A percentile compares a stretch with the other conserved stretches of the same genome.
Conservation (phyloP, 2,888 invertebrate species). For the Eupithecia tripunctaria region DNA sequence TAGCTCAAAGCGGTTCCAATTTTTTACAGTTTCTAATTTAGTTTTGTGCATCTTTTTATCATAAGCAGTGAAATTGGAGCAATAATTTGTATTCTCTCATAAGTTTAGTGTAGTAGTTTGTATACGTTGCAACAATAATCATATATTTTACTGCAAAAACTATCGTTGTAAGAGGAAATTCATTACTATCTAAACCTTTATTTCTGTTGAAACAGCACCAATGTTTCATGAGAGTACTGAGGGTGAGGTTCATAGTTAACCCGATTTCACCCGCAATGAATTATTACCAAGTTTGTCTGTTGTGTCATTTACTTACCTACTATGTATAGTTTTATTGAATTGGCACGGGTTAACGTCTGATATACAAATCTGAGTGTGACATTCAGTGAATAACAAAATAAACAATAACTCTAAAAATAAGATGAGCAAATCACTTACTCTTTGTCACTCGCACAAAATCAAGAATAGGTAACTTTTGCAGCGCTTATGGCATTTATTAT, state of each 20-base stretch:
- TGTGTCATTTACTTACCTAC: neutral
- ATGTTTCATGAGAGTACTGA: too few relatives aligned
- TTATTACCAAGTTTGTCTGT: too few relatives aligned
- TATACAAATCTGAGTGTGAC: neutral
- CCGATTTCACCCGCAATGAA: too few relatives aligned
- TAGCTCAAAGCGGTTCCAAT: neutral
- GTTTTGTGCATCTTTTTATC: neutral
- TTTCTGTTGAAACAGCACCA: too few relatives aligned
- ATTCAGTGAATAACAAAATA: neutral
- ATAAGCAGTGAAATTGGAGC: neutral
- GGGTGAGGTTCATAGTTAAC: too few relatives aligned
- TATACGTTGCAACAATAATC: neutral
- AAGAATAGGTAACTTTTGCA: neutral
- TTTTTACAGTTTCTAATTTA: neutral
- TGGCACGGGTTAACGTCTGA: neutral
- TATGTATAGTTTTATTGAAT: neutral
- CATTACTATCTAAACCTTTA: too few relatives aligned
- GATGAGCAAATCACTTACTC: neutral
- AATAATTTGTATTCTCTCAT: neutral
- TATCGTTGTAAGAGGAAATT: too few relatives aligned
- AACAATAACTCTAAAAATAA: neutral
- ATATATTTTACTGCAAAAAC: neutral
- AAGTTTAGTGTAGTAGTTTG: neutral
- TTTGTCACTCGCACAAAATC: neutral
- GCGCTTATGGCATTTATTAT: neutral